Base-by-base conservation (phyloP, 2,113 vertebrate species). In the Notarius quadriscutis region DNA sequence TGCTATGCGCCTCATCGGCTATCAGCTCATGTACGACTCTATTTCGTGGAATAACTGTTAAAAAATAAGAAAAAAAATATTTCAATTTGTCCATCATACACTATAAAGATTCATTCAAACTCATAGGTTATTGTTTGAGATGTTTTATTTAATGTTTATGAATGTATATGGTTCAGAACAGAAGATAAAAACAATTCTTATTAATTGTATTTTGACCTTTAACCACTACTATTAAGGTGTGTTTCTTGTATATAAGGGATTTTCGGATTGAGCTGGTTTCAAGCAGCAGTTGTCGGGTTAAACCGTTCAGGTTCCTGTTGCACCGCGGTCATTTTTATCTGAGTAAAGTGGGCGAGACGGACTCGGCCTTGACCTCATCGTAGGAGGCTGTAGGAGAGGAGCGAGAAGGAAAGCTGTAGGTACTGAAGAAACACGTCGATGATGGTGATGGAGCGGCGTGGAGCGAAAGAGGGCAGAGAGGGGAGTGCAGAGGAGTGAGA, bases 381-480 rank as follows among this genome's bases (percentile, higher is more conserved):
- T 85, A 75, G n/a, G 67, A 84, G 81, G 80, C 50, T 74, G 41
- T 67, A 17, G 60, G 30, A 79, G 25, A 53, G 18, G 48, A 41
- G 9, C 10, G 8, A 69, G 53, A 81, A 20, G 20, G 50, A 57
- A 12, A 82, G 18, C 51, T 75, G 69, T 75, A 34, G 83, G 51
- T 9, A 20, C 58, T 8, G 34, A 20, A 22, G 74, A 79, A 34
- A 53, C 27, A 27, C 22, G 79, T 27, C 18, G 81, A 84, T 78
- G 58, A 65, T 53, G 57, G 12, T 34, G 71, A 55, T 67, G 65
- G 71, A 34, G 75, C 60, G 67, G 72, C 17, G 7, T 9, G 18
- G 25, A 18, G 27, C 1, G 25, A 27, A 58, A 53, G 79, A 75
- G 69, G 80, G 25, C 77, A 85, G 57, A 41, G 78, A 18, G n/a